A percentile compares a stretch with the other conserved stretches of the same genome.
Evolutionary conservation across 2,797 vertebrate genomes (phyloP).

Genomic region (Micrastur ruficollis): DNA sequence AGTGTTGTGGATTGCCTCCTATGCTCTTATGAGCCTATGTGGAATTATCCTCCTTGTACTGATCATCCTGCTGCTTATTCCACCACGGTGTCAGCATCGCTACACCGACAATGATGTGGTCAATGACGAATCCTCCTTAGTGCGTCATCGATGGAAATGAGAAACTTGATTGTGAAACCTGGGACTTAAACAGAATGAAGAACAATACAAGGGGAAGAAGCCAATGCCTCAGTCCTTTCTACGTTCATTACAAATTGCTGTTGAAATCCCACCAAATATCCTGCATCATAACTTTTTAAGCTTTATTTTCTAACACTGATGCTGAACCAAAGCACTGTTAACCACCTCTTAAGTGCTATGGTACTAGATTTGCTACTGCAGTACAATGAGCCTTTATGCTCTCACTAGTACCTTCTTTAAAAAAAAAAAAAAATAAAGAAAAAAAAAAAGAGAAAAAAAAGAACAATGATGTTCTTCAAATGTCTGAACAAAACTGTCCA

Average conservation of each 20-base stretch:
- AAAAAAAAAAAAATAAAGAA: neutral
- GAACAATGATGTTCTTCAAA: slow-evolving; percentile 8
- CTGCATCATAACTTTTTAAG: slow-evolving; percentile 42
- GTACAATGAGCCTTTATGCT: slow-evolving; percentile 36
- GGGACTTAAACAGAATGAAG: neutral
- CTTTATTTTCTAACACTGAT: slow-evolving; percentile 68
- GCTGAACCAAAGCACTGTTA: slow-evolving; percentile 65
- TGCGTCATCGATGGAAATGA: slow-evolving; percentile 95
- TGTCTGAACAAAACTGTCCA: neutral
- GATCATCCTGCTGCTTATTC: slow-evolving; percentile 83
- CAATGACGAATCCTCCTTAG: slow-evolving; percentile 92
- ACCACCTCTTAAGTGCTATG: slow-evolving; percentile 51
- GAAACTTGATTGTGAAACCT: neutral
- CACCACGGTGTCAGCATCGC: slow-evolving; percentile 62
- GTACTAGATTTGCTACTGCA: slow-evolving; percentile 46
- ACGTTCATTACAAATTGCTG: neutral
- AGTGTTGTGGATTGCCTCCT: slow-evolving; percentile 89
- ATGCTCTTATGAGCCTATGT: slow-evolving; percentile 88
- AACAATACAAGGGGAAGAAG: neutral
- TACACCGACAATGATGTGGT: slow-evolving; percentile 79
- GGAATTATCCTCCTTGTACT: slow-evolving; percentile 84
- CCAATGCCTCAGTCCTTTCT: neutral
- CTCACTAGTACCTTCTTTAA: slow-evolving; percentile 13
- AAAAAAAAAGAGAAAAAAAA: neutral
- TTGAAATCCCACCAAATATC: slow-evolving; percentile 39